Evolutionary conservation across 2,888 invertebrate species (phyloP).

Genomic region (Mongoloraphidia duomilia): DNA sequence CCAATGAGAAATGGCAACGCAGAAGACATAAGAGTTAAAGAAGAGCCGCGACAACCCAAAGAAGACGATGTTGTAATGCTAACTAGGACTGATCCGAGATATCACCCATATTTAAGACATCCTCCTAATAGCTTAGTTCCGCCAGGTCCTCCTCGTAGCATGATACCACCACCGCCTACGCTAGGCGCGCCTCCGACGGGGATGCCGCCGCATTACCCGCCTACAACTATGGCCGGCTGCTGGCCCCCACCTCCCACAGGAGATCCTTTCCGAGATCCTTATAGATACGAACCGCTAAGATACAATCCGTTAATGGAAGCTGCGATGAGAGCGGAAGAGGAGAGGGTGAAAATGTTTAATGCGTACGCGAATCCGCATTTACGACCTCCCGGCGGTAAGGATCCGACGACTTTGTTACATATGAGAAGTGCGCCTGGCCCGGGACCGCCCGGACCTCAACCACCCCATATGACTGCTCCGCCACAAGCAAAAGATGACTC

Average conservation of each 20-base stretch:
- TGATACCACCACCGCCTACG: constrained; percentile 39
- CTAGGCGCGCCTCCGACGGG: constrained; percentile 30
- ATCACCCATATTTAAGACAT: constrained; percentile 37
- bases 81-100: constrained; percentile 36
- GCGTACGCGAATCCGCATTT: constrained; percentile 50
- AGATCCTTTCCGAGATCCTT: constrained; percentile 54
- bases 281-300: constrained; percentile 53
- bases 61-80: constrained; percentile 35
- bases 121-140: constrained; percentile 34
- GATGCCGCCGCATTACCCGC: constrained; percentile 28
- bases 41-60: constrained; percentile 40
- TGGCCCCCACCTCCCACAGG: constrained; percentile 41
- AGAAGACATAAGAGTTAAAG: constrained; percentile 45
- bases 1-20: constrained; percentile 56
- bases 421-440: constrained; percentile 37
- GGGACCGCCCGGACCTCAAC: constrained; percentile 31
- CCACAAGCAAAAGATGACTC: constrained; percentile 42
- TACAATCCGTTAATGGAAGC: constrained; percentile 70
- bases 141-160: constrained; percentile 31
- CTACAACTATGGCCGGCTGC: constrained; percentile 33
- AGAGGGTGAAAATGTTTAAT: constrained; percentile 61
- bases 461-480: constrained; percentile 20
- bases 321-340: constrained; percentile 62
- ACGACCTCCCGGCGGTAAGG: constrained; percentile 34
- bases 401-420: constrained; percentile 37